These are phyloP conservation scores for Lepidurus apus DNA, from an alignment of 1,140 invertebrate genomes.

Conservation along the genomic window DNA sequence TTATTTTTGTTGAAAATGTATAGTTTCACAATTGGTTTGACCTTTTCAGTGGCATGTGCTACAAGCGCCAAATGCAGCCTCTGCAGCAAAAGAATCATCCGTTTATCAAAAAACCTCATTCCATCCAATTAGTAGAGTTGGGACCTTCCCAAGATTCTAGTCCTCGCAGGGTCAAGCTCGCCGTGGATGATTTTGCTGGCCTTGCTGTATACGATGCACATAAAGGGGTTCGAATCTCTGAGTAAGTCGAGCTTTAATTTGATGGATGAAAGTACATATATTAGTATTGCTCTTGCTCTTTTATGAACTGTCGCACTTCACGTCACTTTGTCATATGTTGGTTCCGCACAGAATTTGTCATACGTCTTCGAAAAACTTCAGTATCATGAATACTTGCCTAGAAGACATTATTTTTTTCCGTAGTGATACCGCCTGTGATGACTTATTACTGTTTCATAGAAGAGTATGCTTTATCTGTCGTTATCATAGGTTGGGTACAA, in stretches of 20 bases:
- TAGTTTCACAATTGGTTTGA: constrained; percentile 27
- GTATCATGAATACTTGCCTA: too few relatives aligned
- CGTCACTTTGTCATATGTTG: too few relatives aligned
- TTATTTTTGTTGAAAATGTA: constrained; percentile 6
- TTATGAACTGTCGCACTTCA: too few relatives aligned
- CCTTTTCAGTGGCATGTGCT: constrained; percentile 55
- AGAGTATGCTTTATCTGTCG: background rate
- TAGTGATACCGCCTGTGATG: background rate
- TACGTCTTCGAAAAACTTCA: too few relatives aligned
- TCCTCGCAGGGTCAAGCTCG: constrained; percentile 55
- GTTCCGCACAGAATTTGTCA: too few relatives aligned
- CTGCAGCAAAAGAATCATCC: constrained; percentile 49
- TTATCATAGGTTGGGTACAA: constrained; percentile 64
- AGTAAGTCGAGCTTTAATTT: constrained; percentile 39
- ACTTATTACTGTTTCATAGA: background rate
- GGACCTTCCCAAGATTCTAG: constrained; percentile 51
- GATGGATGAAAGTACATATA: background rate
- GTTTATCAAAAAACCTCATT: constrained; percentile 57
- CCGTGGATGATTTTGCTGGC: constrained; percentile 48
- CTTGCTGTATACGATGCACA: constrained; percentile 34
- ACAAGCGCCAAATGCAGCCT: constrained; percentile 58
- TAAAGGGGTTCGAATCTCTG: constrained; percentile 41
- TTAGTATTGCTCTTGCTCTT: too few relatives aligned
- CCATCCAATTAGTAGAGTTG: constrained; percentile 71
- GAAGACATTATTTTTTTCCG: too few relatives aligned